Percentiles rank a stretch among this genome's conserved stretches.
phyloP scores from a whole-genome alignment of 2,113 vertebrate species.

The Turdus rufiventris region DNA sequence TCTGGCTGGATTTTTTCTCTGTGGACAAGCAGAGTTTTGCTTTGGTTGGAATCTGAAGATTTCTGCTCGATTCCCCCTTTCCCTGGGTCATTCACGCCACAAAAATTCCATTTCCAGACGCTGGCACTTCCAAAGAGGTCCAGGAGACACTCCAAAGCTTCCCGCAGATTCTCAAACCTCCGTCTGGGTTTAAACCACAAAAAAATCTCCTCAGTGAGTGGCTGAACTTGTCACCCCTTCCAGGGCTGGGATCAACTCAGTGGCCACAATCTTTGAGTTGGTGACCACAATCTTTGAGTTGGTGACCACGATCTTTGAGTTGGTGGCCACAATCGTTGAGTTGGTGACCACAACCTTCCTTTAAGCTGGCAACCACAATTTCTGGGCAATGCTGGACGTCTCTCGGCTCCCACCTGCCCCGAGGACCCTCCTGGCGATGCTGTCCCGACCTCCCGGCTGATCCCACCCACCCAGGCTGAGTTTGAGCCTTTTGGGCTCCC shows the following conservation, averaged over 20 bases:
- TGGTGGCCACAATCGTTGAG: too few species aligned
- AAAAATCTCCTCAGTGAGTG: fast-evolving
- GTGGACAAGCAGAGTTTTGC: not conserved
- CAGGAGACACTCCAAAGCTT: not conserved
- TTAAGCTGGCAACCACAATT: not conserved
- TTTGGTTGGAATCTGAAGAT: not conserved
- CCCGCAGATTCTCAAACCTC: not conserved
- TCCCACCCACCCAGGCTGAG: fast-evolving
- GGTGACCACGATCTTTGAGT: too few species aligned
- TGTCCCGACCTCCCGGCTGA: not conserved
- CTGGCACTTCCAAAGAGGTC: fast-evolving
- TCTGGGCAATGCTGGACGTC: fast-evolving
- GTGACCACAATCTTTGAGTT: too few species aligned
- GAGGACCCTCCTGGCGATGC: not conserved
- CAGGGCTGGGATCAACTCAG: fast-evolving
- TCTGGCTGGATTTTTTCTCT: not conserved
- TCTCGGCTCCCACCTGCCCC: not conserved
- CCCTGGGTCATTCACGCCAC: fast-evolving
- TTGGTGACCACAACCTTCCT: not conserved
- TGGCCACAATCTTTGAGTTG: not conserved
- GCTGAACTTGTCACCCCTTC: not conserved
- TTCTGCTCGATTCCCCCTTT: not conserved
- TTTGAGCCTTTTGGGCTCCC: fast-evolving
- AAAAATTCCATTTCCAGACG: not conserved
- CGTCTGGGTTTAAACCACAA: not conserved